A percentile compares a stretch with the other conserved stretches of the same genome.
Evolutionary conservation across 2,797 vertebrate genomes (phyloP).

Genomic region (Chelmon rostratus): DNA sequence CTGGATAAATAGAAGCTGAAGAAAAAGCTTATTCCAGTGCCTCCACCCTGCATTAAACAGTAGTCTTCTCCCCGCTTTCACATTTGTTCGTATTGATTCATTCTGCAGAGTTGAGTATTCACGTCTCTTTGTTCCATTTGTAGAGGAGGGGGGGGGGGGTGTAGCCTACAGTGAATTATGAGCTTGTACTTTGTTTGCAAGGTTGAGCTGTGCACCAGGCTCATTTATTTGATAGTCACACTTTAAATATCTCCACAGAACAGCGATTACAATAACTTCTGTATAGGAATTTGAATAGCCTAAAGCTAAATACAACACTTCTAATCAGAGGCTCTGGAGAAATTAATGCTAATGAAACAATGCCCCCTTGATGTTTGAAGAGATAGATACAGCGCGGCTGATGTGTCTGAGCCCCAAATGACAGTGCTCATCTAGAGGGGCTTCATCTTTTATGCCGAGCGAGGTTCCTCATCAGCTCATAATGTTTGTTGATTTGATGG

Average conservation of each 20-base stretch:
- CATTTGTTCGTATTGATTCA: constrained; percentile 58
- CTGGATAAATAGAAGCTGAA: constrained; percentile 32
- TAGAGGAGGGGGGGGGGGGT: background rate
- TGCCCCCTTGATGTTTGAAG: constrained; percentile 65
- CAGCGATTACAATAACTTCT: constrained; percentile 53
- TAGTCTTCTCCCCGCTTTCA: constrained; percentile 40
- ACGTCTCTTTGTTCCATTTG: constrained; percentile 47
- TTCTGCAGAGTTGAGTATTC: constrained; percentile 30
- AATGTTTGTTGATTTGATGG: constrained; percentile 65
- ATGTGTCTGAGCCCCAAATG: constrained; percentile 35
- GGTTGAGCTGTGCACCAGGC: constrained; percentile 48
- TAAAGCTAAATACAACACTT: constrained; percentile 64
- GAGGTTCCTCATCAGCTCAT: constrained; percentile 54
- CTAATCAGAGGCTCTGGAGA: constrained; percentile 65
- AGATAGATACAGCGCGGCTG: constrained; percentile 56
- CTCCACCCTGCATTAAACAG: constrained; percentile 48
- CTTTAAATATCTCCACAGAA: constrained; percentile 65
- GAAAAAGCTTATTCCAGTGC: constrained; percentile 44
- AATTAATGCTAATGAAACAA: constrained; percentile 74
- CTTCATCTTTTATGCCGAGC: constrained; percentile 30
- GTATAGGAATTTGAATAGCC: constrained; percentile 55
- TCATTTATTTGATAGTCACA: constrained; percentile 67
- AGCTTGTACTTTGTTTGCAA: constrained; percentile 56
- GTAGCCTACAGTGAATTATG: constrained; percentile 54
- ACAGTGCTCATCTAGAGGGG: constrained; percentile 39